Percentiles rank a stretch among this genome's conserved stretches.
phyloP scores from a whole-genome alignment of 2,888 invertebrate genomes.

The Urechis unicinctus region DNA sequence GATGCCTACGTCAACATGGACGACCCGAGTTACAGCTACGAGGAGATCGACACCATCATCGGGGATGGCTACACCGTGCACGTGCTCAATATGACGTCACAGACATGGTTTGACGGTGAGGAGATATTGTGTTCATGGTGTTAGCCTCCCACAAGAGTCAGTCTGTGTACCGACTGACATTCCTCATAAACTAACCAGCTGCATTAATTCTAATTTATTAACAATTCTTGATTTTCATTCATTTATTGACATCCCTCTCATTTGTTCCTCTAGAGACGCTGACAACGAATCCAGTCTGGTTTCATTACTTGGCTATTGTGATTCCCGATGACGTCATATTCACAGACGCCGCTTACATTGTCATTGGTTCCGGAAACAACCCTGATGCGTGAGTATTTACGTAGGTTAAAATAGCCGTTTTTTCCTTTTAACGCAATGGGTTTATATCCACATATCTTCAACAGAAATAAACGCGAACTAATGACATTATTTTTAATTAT shows the following conservation, averaged over 20 bases:
- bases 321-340: conserved; percentile 27
- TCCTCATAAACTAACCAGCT: too few species aligned
- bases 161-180: too few species aligned
- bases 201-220: neutral
- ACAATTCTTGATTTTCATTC: neutral
- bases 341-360: conserved; percentile 25
- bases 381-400: neutral
- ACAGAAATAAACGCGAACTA: too few species aligned
- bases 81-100: conserved; percentile 1
- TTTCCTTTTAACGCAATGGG: too few species aligned
- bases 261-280: conserved; percentile 2
- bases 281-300: conserved; percentile 29
- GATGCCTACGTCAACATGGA: neutral
- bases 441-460: too few species aligned
- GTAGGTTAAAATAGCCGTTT: too few species aligned
- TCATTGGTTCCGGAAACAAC: conserved; percentile 27
- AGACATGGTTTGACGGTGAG: conserved; percentile 1
- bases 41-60: neutral
- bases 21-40: neutral
- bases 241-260: neutral
- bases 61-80: neutral
- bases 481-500: too few species aligned
- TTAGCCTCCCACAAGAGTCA: too few species aligned
- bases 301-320: conserved; percentile 33
- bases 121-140: neutral